Evolutionary conservation across 2,888 invertebrate species (phyloP).

Genomic region (Drosophila atripex): DNA sequence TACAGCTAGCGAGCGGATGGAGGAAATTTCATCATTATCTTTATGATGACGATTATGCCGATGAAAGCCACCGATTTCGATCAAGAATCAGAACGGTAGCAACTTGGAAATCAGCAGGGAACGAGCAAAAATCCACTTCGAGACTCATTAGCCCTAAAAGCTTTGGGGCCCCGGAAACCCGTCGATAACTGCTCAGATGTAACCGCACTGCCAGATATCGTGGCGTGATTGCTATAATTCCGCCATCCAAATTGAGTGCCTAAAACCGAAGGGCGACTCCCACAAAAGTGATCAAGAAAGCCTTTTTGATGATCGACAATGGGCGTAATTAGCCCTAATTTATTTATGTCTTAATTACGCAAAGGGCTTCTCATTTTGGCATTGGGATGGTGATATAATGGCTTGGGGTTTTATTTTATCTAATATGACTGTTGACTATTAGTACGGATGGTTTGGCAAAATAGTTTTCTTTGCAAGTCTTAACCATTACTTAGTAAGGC

Average conservation of each 20-base stretch:
- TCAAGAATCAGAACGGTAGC: constrained; percentile 62
- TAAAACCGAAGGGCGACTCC: constrained; percentile 2
- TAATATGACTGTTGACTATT: neutral
- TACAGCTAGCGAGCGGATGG: constrained; percentile 75
- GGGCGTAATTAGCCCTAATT: constrained; percentile 40
- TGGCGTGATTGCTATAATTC: constrained; percentile 35
- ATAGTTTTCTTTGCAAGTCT: neutral
- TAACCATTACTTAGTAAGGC: neutral
- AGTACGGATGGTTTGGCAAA: neutral
- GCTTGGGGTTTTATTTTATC: constrained; percentile 5
- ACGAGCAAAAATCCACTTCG: neutral
- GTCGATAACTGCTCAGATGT: constrained; percentile 18
- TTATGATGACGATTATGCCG: constrained; percentile 50
- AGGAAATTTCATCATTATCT: constrained; percentile 65
- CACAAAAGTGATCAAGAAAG: constrained; percentile 10
- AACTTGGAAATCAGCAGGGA: constrained; percentile 31
- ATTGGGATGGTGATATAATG: neutral
- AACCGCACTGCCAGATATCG: constrained; percentile 4
- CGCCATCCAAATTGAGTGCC: constrained; percentile 32
- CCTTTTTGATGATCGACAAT: constrained; percentile 28
- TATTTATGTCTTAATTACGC: constrained; percentile 43
- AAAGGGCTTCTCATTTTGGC: constrained; percentile 13
- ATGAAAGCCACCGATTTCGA: constrained; percentile 61
- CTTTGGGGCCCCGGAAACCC: constrained; percentile 31
- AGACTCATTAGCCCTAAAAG: constrained; percentile 41